Evolutionary conservation across 2,888 invertebrate species (phyloP), one percentile per base, ranked within the genome.

Genomic region (Scrobipalpa costella): DNA sequence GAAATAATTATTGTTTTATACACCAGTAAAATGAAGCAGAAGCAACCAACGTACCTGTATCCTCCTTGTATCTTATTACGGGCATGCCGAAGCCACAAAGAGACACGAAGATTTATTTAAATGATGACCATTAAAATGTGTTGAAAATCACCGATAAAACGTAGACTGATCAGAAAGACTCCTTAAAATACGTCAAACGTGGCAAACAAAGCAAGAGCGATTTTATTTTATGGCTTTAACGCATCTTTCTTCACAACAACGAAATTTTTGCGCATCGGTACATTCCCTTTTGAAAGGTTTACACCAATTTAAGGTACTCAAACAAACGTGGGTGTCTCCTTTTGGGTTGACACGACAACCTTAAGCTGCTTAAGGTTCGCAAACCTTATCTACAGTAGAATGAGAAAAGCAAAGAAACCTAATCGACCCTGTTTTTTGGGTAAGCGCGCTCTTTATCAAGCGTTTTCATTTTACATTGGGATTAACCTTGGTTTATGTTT

Each of bases 391-490:
- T 64, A 60, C 59, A 62, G 49, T n/a, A 44, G 57, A 63, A 65
- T 63, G 55, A 40, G 65, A n/a, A 65, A 61, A 60, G 63, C 49
- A 65, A 65, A 65, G 65, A 57, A 63, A 57, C 60, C 60, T 63
- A 65, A 65, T 65, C 65, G 63, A 61, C 59, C 62, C 36, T 63
- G 47, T 65, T 63, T 65, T 63, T 64, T 63, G 57, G 65, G 64
- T 86, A 88, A 87, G 84, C 86, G 84, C 86, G 86, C 84, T 85
- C 83, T 83, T 84, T 81, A 80, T 80, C 81, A 61, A 49, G 60
- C n/a, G 15, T 17, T 27, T 49, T 15, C 38, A 40, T 59, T 44
- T 59, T 60, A 60, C 15, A 27, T 59, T 44, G n/a, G 19, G 19
- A 44, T 27, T 44, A 40, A 17, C 19, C 38, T 13, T 13, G 44